A percentile compares a stretch with the other conserved stretches of the same genome.
Conservation (phyloP, 92 coral and sea anemone species). For the Parazoanthus swiftii region DNA sequence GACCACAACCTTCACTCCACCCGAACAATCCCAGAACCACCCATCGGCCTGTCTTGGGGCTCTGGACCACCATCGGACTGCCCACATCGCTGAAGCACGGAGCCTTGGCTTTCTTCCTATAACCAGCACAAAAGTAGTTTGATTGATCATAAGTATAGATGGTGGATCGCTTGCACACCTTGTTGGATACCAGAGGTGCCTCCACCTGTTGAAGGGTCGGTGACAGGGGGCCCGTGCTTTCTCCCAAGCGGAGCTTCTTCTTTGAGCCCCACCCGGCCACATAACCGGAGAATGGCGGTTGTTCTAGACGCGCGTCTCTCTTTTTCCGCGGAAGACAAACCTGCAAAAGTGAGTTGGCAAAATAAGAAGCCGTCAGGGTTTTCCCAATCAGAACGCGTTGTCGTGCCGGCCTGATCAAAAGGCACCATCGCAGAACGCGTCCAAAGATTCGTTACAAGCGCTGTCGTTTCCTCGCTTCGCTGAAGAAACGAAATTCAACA, state of each 20-base stretch:
- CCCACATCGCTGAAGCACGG: conserved; percentile 88
- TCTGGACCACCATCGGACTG: conserved; percentile 81
- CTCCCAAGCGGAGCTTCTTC: conserved; percentile 61
- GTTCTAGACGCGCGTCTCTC: conserved; percentile 68
- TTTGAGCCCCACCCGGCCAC: conserved; percentile 93
- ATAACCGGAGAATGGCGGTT: conserved; percentile 70
- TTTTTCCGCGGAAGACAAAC: conserved; percentile 77
- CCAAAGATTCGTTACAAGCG: no score
- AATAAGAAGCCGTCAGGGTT: neutral
- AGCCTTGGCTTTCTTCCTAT: conserved; percentile 65
- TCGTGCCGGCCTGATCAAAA: no score
- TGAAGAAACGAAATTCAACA: no score
- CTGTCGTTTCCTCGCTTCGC: no score
- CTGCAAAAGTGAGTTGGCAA: conserved; percentile 29
- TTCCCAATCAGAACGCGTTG: no score
- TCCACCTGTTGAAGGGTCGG: conserved; percentile 71
- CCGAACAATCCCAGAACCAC: conserved; percentile 86
- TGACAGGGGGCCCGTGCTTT: conserved; percentile 67
- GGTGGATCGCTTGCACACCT: conserved; percentile 70
- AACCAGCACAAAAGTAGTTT: conserved; percentile 78
- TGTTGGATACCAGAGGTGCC: conserved; percentile 74
- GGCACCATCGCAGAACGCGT: no score
- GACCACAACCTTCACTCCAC: conserved; percentile 90
- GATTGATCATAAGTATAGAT: conserved; percentile 61
- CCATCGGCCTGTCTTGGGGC: conserved; percentile 85